Evolutionary conservation across 2,888 invertebrate genomes (phyloP).

Genomic region (Pachymerium ferrugineum): DNA sequence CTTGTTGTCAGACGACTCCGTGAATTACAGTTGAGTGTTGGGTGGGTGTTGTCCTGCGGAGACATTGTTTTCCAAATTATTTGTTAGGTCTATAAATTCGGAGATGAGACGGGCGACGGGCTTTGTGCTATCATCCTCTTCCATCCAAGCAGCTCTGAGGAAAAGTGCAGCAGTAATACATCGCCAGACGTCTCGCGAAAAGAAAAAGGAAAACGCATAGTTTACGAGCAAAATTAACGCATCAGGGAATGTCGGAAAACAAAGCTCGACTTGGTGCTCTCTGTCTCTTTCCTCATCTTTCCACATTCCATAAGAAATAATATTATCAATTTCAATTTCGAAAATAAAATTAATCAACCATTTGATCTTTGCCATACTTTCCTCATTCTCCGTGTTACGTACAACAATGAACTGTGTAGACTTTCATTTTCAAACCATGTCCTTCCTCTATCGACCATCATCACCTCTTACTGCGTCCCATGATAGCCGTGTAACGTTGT

Average conservation of each 20-base stretch:
- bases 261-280: constrained; percentile 13
- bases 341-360: not conserved
- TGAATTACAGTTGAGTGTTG: constrained; percentile 27
- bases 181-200: not conserved
- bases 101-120: constrained; percentile 23
- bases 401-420: not conserved
- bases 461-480: not conserved
- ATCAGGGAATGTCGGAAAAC: constrained; percentile 25
- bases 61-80: constrained; percentile 32
- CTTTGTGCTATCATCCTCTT: constrained; percentile 25
- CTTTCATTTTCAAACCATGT: not conserved
- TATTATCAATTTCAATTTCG: not conserved
- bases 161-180: constrained; percentile 25
- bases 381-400: not conserved
- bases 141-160: not conserved
- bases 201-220: constrained; percentile 27
- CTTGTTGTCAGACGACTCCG: constrained; percentile 9
- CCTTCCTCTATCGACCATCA: constrained; percentile 1
- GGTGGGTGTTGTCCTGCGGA: constrained; percentile 21
- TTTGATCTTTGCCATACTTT: too few species aligned
- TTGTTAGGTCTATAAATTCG: constrained; percentile 31
- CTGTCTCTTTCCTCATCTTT: not conserved
- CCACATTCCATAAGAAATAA: not conserved
- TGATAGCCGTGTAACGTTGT: not conserved
- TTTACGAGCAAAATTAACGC: constrained; percentile 25